Conservation (phyloP, 2,888 invertebrate genomes). For the Zygothrica quintamaculata region DNA sequence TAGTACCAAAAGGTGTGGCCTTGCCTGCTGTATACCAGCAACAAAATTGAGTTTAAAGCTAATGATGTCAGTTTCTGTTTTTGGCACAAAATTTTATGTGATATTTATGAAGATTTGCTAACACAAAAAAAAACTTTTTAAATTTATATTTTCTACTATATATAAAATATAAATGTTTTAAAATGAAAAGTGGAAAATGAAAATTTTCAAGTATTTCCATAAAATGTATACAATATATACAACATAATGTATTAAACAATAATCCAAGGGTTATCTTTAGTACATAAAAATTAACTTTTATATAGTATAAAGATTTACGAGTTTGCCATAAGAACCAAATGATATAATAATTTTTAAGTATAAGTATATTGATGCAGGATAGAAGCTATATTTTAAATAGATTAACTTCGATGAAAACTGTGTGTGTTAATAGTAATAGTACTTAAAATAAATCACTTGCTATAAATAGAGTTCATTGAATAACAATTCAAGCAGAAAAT, state of each 20-base stretch:
- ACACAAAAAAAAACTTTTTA: slow-evolving; percentile 30
- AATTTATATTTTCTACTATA: not conserved
- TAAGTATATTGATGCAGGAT: not conserved
- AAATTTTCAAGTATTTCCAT: not conserved
- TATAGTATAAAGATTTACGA: not conserved
- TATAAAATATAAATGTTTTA: not conserved
- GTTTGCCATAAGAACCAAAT: not conserved
- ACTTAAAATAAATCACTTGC: too few relatives aligned
- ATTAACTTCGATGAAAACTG: too few relatives aligned
- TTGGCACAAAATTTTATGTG: slow-evolving; percentile 23
- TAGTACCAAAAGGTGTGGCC: slow-evolving; percentile 68
- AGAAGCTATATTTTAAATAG: not conserved
- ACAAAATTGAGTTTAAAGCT: slow-evolving; percentile 54
- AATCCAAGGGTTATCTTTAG: not conserved
- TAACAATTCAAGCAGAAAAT: too few relatives aligned
- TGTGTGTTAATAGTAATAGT: too few relatives aligned
- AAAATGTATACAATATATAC: not conserved
- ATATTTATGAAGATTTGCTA: slow-evolving; percentile 28
- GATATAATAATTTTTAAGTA: not conserved
- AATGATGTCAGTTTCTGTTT: slow-evolving; percentile 38
- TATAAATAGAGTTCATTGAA: too few relatives aligned
- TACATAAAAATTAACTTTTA: not conserved
- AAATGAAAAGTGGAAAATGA: too few relatives aligned
- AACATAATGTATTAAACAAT: not conserved
- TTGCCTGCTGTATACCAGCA: slow-evolving; percentile 8